Conservation (phyloP, 2,113 vertebrate genomes). For the Takifugu flavidus region DNA sequence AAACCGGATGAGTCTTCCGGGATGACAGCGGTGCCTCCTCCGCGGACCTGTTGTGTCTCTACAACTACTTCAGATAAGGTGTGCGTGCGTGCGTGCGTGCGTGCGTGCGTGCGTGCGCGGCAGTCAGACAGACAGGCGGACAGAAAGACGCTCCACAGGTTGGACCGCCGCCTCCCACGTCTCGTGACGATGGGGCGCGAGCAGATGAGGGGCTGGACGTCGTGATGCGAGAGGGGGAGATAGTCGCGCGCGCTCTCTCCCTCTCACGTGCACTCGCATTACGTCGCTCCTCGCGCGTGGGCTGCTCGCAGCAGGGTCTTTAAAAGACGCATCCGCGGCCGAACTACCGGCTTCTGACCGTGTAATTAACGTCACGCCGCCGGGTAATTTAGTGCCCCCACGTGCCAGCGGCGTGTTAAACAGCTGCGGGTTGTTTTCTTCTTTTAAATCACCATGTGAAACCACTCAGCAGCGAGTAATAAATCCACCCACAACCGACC, state of each 20-base stretch:
- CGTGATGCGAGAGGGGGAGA: conserved; percentile 36
- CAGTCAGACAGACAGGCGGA: neutral
- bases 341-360: conserved; percentile 7
- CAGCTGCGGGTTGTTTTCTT: too few species aligned
- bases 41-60: conserved; percentile 30
- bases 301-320: conserved; percentile 35
- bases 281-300: conserved; percentile 49
- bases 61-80: conserved; percentile 18
- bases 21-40: conserved; percentile 25
- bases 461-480: too few species aligned
- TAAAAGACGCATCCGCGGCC: conserved; percentile 19
- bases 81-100: neutral
- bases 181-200: conserved; percentile 26
- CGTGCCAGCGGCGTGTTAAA: too few species aligned
- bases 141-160: conserved; percentile 36
- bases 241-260: conserved; percentile 7
- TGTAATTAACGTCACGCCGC: neutral
- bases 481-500: too few species aligned
- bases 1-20: conserved; percentile 35
- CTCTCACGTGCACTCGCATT: conserved; percentile 20
- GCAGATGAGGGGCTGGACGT: conserved; percentile 16
- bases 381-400: too few species aligned
- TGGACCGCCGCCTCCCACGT: conserved; percentile 50
- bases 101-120: neutral
- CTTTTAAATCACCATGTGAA: too few species aligned